Base-by-base conservation (phyloP, 2,888 invertebrate genomes). In the Andrena dorsata region DNA sequence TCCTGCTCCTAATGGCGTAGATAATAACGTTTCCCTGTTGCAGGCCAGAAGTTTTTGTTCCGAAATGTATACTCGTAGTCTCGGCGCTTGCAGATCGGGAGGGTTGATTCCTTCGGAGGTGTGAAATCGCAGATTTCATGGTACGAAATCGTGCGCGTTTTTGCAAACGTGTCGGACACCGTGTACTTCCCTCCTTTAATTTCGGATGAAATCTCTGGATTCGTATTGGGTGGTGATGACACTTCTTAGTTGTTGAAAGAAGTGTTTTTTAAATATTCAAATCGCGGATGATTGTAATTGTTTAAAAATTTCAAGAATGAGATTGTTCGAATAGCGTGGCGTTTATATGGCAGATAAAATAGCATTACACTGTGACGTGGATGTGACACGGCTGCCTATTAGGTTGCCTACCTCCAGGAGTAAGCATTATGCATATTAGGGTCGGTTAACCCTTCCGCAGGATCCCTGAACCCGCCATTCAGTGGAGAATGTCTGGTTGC, bases 401-500 rank as follows among this genome's bases (percentile, higher is more conserved):
- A 51, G 78, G 88, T 90, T 87, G 87, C 80, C 88, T 86, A 76
- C 72, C 68, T 53, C 60, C 82, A 87, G 89, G 89, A 86, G 87
- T 72, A 71, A 84, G 78, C 80, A 75, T 86, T 88, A 90, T 90
- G 88, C 71, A 90, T 89, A 90, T 88, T 85, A 86, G 87, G 77
- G 77, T 77, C 74, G 88, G 82, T 87, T 87, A 88, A 89, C 89
- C 89, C 90, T 84, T 88, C 68, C 63, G 30, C 76, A 32, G 35
- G 75, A 69, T 72, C 65, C 77, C 13, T 68, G 51, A 63, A 73
- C 82, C 66, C 68, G 63, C 26, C 30, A 74, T 87, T 87, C 91
- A 74, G 77, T 82, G 76, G 73, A 74, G 91, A 79, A 88, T 84
- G 88, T 79, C 83, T 85, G 90, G 91, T 90, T 88, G 91, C 90